Percentiles rank a stretch among this genome's conserved stretches.
Conservation (phyloP, 2,888 invertebrate genomes). For the Mythimna pallens region DNA sequence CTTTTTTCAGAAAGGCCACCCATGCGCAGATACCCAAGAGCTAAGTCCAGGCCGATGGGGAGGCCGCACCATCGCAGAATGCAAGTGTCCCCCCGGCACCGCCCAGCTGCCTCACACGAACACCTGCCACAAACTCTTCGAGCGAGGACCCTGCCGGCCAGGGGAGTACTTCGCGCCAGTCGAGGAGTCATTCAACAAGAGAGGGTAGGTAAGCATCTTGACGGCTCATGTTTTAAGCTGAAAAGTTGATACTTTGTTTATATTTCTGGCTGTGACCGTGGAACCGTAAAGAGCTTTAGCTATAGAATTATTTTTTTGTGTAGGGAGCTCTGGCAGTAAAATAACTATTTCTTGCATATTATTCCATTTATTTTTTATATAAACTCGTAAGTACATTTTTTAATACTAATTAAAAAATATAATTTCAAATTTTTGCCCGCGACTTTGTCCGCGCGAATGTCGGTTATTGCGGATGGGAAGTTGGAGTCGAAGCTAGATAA, state of each 20-base stretch:
- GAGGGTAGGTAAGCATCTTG: slow-evolving; percentile 88
- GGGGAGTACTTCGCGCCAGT: slow-evolving; percentile 95
- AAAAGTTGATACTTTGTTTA: slow-evolving; percentile 38
- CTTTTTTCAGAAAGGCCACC: slow-evolving; percentile 91
- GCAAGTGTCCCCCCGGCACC: slow-evolving; percentile 95
- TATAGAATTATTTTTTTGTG: background rate
- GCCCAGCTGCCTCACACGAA: slow-evolving; percentile 93
- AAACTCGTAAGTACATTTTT: no score
- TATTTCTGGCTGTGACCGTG: background rate
- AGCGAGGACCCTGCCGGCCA: slow-evolving; percentile 93
- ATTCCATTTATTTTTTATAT: no score
- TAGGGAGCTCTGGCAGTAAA: background rate
- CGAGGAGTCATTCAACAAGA: slow-evolving; percentile 88
- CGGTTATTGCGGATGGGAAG: no score
- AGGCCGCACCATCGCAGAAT: slow-evolving; percentile 93
- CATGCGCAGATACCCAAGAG: slow-evolving; percentile 96
- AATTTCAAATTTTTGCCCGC: no score
- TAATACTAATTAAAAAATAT: no score
- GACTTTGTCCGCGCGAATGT: no score
- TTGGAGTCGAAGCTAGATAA: no score
- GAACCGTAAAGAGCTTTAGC: background rate
- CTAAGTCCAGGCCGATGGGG: slow-evolving; percentile 92
- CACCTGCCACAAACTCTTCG: slow-evolving; percentile 94
- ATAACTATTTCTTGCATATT: background rate
- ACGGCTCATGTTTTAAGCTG: slow-evolving; percentile 59